These are phyloP conservation scores for Scylla paramamosain DNA, from an alignment of 1,140 invertebrate genomes.

Conservation along the genomic window DNA sequence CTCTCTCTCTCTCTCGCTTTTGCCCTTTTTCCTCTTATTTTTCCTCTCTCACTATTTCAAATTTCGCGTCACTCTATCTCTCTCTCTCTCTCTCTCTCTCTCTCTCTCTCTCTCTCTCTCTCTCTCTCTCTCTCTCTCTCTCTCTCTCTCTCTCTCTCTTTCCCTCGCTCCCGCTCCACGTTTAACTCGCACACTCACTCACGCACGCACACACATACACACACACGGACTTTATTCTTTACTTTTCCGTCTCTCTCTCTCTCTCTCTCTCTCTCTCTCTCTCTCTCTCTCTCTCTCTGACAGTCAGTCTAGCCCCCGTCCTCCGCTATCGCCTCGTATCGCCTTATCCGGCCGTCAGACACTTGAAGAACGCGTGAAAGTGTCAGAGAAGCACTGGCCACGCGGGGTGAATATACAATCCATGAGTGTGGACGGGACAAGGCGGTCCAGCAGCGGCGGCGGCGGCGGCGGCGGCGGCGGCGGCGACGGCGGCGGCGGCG, in stretches of 20 bases:
- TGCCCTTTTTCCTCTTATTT: background rate
- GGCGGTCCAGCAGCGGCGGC: background rate
- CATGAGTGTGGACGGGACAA: background rate
- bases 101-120: background rate
- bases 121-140: slow-evolving; percentile 20
- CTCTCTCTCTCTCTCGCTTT: background rate
- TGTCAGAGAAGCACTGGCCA: background rate
- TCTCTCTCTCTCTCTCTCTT: slow-evolving; percentile 12
- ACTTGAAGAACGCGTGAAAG: background rate
- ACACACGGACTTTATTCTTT: too few species aligned
- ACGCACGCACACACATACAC: background rate
- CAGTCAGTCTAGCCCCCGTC: background rate
- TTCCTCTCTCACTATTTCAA: background rate
- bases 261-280: slow-evolving; percentile 4
- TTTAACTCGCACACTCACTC: background rate
- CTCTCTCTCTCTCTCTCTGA: background rate
- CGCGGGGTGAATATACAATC: background rate
- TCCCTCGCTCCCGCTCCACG: background rate
- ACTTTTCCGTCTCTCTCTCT: background rate
- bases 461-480: background rate
- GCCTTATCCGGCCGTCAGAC: background rate
- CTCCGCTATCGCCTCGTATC: background rate
- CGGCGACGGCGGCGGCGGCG: background rate
- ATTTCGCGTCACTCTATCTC: background rate
- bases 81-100: slow-evolving; percentile 20